Percentiles rank a stretch among this genome's conserved stretches.
Conservation (phyloP, 2,113 vertebrate species). For the Cricetomys ansorgei region DNA sequence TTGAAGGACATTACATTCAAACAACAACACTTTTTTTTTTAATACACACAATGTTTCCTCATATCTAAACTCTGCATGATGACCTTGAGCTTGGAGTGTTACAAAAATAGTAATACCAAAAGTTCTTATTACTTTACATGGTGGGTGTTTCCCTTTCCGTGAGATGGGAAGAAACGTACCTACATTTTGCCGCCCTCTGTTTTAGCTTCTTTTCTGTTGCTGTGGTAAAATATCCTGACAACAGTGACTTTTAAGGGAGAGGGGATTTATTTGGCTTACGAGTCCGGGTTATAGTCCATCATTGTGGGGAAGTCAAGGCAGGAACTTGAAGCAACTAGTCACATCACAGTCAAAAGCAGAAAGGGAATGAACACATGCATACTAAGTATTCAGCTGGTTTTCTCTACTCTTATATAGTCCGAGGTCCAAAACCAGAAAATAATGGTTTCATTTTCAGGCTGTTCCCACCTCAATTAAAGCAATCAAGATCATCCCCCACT, state of each 20-base stretch:
- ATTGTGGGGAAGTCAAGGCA: not conserved
- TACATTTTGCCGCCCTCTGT: not conserved
- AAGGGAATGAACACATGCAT: not conserved
- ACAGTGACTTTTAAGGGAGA: not conserved
- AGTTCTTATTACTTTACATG: not conserved
- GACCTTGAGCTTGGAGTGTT: not conserved
- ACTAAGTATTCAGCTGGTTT: not conserved
- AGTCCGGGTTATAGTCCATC: not conserved
- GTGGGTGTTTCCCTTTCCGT: not conserved
- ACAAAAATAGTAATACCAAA: not conserved
- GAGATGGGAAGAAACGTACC: not conserved
- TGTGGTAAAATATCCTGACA: not conserved
- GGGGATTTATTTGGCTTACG: not conserved
- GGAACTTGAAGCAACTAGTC: not conserved
- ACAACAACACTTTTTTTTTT: not conserved
- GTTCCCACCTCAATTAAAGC: not conserved
- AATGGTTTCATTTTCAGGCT: not conserved
- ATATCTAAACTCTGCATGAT: not conserved
- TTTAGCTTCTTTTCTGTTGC: not conserved
- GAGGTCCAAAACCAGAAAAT: not conserved
- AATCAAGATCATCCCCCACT: not conserved
- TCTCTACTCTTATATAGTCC: not conserved
- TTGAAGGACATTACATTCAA: not conserved
- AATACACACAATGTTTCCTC: not conserved
- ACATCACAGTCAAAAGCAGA: not conserved